These are phyloP conservation scores for Phalacrocorax carbo DNA, from an alignment of 2,113 vertebrate species.

Conservation along the genomic window DNA sequence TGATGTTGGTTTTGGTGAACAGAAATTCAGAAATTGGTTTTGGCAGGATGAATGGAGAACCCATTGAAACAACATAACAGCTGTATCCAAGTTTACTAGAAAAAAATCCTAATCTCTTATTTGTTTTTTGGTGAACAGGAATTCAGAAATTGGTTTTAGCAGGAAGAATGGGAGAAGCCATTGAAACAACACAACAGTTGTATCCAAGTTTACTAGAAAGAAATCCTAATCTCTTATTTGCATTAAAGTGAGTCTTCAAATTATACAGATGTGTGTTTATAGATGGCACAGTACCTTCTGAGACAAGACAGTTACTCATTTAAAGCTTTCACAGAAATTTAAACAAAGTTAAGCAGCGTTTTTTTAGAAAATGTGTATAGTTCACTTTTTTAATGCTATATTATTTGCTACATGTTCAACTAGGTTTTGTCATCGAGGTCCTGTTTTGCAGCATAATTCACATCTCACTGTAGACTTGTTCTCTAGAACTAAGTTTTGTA, in stretches of 20 bases:
- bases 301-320: conserved; percentile 55
- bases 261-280: conserved; percentile 67
- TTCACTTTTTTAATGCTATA: conserved; percentile 39
- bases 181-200: conserved; percentile 98
- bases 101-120: conserved; percentile 92
- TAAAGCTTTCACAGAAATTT: conserved; percentile 36
- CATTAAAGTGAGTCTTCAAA: conserved; percentile 90
- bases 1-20: conserved; percentile 62
- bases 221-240: conserved; percentile 98
- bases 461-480: not conserved
- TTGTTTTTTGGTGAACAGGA: conserved; percentile 82
- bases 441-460: conserved; percentile 37
- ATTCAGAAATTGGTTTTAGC: conserved; percentile 99
- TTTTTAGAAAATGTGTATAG: conserved; percentile 44
- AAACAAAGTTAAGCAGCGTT: conserved; percentile 27
- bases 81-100: conserved; percentile 97
- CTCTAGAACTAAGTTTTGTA: not conserved
- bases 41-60: conserved; percentile 97
- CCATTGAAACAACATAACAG: conserved; percentile 97
- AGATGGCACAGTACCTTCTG: conserved; percentile 60
- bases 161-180: conserved; percentile 99
- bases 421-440: conserved; percentile 45
- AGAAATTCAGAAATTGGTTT: conserved; percentile 96
- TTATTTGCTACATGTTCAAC: conserved; percentile 41
- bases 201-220: conserved; percentile 98